Evolutionary conservation across 1,140 invertebrate species (phyloP), one percentile per base, ranked within the genome.

Genomic region (Hycleus phaleratus): DNA sequence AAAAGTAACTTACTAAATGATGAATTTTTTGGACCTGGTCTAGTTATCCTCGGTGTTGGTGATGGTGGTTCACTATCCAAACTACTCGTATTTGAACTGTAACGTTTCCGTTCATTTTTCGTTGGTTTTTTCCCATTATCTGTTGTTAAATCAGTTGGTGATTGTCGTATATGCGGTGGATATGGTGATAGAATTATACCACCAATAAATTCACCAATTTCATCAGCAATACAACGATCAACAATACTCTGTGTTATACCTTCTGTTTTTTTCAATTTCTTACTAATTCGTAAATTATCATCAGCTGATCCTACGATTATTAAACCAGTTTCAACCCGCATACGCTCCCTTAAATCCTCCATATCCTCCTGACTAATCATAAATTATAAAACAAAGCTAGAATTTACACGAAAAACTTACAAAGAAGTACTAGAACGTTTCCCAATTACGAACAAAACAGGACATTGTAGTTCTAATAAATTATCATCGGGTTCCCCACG

Each of bases 271-370:
- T 86, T 83, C 67, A 90, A 88, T 2, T 79, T 76, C 42, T 85
- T 84, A 4, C 78, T 81, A 52, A 94, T 79, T 49, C 88, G 76
- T 2, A 94, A 75, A 48, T 84, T 75, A 71, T 90, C 87, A 74
- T 93, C 90, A 3, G 86, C 88, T 38, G 85, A 85, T 18, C 90
- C 90, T n/a, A 94, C 84, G 1, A 94, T 81, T 8, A 93, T 78
- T 9, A 94, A 71, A 52, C 85, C 83, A 1, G 87, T 87, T 67
- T 91, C 85, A 0, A 86, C 84, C 57, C 83, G 75, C 82, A 93
- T 86, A 48, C 81, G 80, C 66, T 87, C 81, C 5, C 90, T 73
- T 7, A 92, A 70, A 49, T 88, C 83, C 71, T 93, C 90, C 51
- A 94, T 77, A 69, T 89, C 86, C 64, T 91, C 87, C 38, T 84